Evolutionary conservation across 2,888 invertebrate genomes (phyloP).

Genomic region (Timema cristinae): DNA sequence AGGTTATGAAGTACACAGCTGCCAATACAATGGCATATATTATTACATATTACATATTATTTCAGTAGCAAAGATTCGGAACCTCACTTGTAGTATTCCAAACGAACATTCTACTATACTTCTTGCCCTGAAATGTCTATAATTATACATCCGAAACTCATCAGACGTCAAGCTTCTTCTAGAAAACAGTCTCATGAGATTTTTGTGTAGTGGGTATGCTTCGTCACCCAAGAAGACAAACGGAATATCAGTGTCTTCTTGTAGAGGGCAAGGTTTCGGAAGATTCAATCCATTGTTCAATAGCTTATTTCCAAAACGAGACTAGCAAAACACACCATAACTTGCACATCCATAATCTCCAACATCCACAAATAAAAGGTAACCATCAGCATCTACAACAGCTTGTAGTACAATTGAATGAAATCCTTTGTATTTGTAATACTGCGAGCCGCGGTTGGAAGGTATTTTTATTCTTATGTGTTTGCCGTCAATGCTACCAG

Average conservation of each 20-base stretch:
- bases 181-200: not conserved
- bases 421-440: not conserved
- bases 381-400: not conserved
- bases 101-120: not conserved
- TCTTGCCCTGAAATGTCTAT: not conserved
- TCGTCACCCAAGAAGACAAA: not conserved
- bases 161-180: not conserved
- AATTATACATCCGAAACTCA: not conserved
- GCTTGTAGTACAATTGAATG: constrained; percentile 5
- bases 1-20: not conserved
- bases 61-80: not conserved
- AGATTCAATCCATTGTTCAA: not conserved
- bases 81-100: not conserved
- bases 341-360: not conserved
- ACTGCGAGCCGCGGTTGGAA: not conserved
- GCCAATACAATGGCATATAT: not conserved
- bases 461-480: not conserved
- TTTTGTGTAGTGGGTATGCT: not conserved
- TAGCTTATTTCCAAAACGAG: not conserved
- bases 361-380: not conserved
- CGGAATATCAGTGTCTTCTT: not conserved
- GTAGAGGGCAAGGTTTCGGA: not conserved
- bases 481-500: not conserved
- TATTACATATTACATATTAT: too few species aligned
- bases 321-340: not conserved